Conservation (phyloP, 2,797 vertebrate genomes). For the Ataeniobius toweri region DNA sequence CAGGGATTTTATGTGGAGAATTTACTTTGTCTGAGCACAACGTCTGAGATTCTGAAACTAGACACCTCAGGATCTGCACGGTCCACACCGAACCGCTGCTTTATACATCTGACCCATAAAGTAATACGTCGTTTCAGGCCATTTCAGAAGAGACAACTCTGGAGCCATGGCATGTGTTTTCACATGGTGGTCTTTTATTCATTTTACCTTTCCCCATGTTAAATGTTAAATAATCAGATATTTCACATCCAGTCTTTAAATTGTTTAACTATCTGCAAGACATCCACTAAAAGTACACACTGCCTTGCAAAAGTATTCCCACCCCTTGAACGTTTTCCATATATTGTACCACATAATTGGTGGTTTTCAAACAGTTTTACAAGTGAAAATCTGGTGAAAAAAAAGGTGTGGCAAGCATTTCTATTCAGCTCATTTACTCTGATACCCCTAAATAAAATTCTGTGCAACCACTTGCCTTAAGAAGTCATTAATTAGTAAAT, state of each 20-base stretch:
- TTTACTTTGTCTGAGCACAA: slow-evolving; percentile 59
- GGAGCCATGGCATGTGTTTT: slow-evolving; percentile 78
- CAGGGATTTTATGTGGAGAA: slow-evolving; percentile 61
- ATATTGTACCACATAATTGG: not conserved
- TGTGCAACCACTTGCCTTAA: too few relatives aligned
- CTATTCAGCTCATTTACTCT: not conserved
- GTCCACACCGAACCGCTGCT: slow-evolving; percentile 66
- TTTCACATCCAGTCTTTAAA: slow-evolving; percentile 56
- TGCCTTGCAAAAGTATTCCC: not conserved
- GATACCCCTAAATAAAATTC: not conserved
- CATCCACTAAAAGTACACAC: slow-evolving; percentile 46
- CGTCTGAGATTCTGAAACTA: slow-evolving; percentile 60
- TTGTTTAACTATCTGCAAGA: slow-evolving; percentile 60
- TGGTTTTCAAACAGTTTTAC: not conserved
- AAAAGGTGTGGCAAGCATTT: not conserved
- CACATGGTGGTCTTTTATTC: slow-evolving; percentile 72
- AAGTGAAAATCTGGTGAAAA: not conserved
- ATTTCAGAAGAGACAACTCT: slow-evolving; percentile 61
- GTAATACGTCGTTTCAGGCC: slow-evolving; percentile 69
- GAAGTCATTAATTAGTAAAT: too few relatives aligned
- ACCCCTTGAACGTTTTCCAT: not conserved
- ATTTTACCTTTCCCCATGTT: slow-evolving; percentile 26
- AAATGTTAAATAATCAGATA: not conserved
- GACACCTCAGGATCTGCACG: slow-evolving; percentile 48
- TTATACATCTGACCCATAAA: slow-evolving; percentile 78